Base-by-base conservation (phyloP, 1,140 invertebrate genomes). In the Ostrea edulis region DNA sequence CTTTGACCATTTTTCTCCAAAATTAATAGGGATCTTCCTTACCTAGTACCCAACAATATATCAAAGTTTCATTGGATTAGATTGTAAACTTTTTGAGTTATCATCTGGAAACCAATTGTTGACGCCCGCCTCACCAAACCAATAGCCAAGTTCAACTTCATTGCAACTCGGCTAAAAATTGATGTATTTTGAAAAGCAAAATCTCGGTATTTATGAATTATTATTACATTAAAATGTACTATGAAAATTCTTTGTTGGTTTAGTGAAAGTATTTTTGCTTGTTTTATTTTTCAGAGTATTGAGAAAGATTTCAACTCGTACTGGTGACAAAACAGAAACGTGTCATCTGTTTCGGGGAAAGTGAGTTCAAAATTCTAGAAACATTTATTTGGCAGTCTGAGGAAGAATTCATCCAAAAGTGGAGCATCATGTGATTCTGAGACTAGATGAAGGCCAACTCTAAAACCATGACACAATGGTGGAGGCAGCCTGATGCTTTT, bases 361-460 rank as follows among this genome's bases (percentile, higher is more conserved):
- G 68, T 77, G 68, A 11, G 68, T 11, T 77, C 25, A 77, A 77
- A 77, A 77, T 77, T 77, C 25, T 77, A 77, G 68, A 77, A 29
- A 77, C 68, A 9, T 9, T 77, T 25, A 44, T 77, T 2, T 29
- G 14, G 68, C 68, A 77, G 68, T 77, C 68, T 77, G 68, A 29
- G 14, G 22, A 35, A 29, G 68, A 29, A 77, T 35, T 77, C 12
- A 17, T 77, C 68, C 22, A 11, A 77, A 8, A 25, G 25, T 35
- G 25, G 14, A 77, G 22, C 68, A 77, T 29, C 29, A 8, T 35
- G 8, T 77, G 68, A 77, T 25, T 77, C 25, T 44, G 62, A 87
- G 89, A 89, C 89, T 77, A 54, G 85, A 89, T 89, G 89, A 89
- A 53, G 89, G 84, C 62, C 44, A 44, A 62, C 53, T 68, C 86